Evolutionary conservation across 2,113 vertebrate genomes (phyloP).

Genomic region (Microtus oregoni): DNA sequence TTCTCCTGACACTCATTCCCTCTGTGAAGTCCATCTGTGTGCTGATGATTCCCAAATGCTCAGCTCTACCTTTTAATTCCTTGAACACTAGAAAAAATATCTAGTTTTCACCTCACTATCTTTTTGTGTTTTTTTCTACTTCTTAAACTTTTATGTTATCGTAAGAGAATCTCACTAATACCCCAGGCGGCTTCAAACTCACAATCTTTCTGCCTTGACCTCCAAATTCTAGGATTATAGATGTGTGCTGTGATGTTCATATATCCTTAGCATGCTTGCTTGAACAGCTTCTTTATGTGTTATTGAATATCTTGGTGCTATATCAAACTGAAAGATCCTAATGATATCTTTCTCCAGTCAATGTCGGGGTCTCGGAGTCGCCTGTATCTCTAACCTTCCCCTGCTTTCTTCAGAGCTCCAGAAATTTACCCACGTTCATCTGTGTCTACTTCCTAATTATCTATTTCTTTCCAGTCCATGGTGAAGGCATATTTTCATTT

Average conservation of each 20-base stretch:
- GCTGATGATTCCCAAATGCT: not conserved
- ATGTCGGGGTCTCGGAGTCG: not conserved
- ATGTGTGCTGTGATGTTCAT: not conserved
- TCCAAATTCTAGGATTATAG: not conserved
- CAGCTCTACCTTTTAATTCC: constrained; percentile 14
- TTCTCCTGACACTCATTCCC: not conserved
- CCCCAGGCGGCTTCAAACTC: not conserved
- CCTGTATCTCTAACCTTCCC: not conserved
- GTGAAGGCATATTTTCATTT: not conserved
- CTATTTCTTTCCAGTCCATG: not conserved
- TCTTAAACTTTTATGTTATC: not conserved
- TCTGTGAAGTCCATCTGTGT: not conserved
- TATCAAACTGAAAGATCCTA: not conserved
- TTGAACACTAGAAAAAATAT: not conserved
- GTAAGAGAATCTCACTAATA: not conserved
- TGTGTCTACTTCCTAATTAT: not conserved
- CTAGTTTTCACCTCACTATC: not conserved
- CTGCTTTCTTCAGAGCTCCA: not conserved
- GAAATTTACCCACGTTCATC: not conserved
- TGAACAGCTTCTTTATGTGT: not conserved
- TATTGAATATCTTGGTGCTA: not conserved
- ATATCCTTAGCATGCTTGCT: not conserved
- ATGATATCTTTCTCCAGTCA: not conserved
- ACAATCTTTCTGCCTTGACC: too few species aligned
- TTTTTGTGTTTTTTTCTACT: not conserved